These are phyloP conservation scores for Mustela nigripes DNA, from an alignment of 2,113 vertebrate genomes.

Conservation along the genomic window DNA sequence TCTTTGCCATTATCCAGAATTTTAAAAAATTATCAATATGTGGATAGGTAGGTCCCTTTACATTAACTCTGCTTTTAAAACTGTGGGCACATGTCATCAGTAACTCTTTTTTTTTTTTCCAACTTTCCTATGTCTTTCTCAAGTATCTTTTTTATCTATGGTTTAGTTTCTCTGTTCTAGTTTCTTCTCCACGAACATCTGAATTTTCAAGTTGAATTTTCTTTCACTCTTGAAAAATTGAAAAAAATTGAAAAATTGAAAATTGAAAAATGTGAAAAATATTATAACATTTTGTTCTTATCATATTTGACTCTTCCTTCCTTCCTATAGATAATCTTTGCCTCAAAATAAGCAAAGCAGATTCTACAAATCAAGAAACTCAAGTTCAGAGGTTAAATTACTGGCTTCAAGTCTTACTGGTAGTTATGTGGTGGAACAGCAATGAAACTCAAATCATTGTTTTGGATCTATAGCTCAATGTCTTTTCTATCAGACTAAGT, in stretches of 20 bases:
- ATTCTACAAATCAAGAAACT: constrained; percentile 24
- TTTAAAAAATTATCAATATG: neutral
- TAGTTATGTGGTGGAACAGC: neutral
- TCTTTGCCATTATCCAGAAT: neutral
- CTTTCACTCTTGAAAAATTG: neutral
- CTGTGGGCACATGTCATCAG: neutral
- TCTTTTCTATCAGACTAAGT: neutral
- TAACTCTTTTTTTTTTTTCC: neutral
- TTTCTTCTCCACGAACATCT: neutral
- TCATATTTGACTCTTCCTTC: neutral
- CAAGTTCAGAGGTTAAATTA: neutral
- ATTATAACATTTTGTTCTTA: neutral
- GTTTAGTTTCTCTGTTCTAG: neutral
- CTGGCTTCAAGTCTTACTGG: neutral
- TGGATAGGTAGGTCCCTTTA: neutral
- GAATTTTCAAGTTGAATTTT: neutral
- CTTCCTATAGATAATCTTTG: neutral
- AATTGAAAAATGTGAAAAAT: too few relatives aligned
- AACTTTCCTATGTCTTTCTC: neutral
- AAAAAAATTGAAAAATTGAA: too few relatives aligned
- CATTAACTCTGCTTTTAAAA: neutral
- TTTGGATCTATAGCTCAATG: neutral
- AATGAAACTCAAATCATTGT: constrained; percentile 13
- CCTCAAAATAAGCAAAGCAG: neutral
- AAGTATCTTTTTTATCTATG: neutral